Conservation (phyloP, 2,888 invertebrate species). For the Eupithecia subfuscata region DNA sequence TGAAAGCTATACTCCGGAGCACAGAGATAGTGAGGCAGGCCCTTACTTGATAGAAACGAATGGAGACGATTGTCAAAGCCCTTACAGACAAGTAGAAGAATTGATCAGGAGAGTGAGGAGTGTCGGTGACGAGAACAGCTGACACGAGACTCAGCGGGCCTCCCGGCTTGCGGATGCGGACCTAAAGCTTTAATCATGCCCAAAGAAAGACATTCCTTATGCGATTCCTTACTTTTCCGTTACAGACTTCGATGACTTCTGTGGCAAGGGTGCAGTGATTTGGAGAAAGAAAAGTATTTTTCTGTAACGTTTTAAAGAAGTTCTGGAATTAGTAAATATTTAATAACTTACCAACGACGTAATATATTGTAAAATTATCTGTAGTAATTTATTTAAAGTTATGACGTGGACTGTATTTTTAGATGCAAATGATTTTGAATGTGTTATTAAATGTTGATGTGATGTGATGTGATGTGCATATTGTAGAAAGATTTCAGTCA, state of each 20-base stretch:
- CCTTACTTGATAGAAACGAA: constrained; percentile 73
- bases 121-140: constrained; percentile 75
- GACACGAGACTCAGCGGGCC: constrained; percentile 77
- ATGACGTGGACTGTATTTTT: constrained; percentile 36
- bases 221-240: constrained; percentile 32
- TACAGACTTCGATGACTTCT: neutral
- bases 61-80: constrained; percentile 71
- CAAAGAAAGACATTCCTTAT: constrained; percentile 44
- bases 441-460: constrained; percentile 39
- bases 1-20: constrained; percentile 72
- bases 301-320: neutral
- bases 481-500: constrained; percentile 50
- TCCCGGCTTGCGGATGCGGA: constrained; percentile 68
- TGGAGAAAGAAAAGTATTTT: neutral
- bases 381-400: neutral
- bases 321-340: neutral
- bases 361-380: constrained; percentile 8
- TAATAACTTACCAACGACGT: neutral
- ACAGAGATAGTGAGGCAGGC: constrained; percentile 66
- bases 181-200: constrained; percentile 45
- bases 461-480: constrained; percentile 45
- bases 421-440: constrained; percentile 45
- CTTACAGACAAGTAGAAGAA: constrained; percentile 75
- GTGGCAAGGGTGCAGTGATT: neutral
- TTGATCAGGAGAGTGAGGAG: constrained; percentile 74